Evolutionary conservation across 2,888 invertebrate genomes (phyloP).

Genomic region (Malthinus flaveolus): DNA sequence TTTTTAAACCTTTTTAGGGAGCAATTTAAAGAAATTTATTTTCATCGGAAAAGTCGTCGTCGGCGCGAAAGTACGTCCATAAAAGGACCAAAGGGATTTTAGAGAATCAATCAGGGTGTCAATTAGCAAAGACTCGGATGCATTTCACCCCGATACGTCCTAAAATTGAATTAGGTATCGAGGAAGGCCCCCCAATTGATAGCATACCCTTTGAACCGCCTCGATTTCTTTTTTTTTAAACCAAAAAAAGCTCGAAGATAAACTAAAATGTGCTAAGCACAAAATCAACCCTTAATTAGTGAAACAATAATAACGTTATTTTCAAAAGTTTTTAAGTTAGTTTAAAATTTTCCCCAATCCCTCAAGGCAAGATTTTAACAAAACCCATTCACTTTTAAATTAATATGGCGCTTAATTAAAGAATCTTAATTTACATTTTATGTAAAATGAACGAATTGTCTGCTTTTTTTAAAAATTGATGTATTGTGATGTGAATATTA

Average conservation of each 20-base stretch:
- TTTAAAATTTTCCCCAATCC: constrained; percentile 13
- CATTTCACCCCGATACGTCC: constrained; percentile 38
- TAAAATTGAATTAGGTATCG: constrained; percentile 43
- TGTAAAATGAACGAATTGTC: constrained; percentile 12
- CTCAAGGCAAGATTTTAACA: constrained; percentile 12
- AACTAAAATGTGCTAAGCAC: neutral
- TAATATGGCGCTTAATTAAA: constrained; percentile 29
- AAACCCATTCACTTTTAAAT: constrained; percentile 24
- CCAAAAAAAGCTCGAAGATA: neutral
- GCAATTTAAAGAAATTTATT: too few relatives aligned
- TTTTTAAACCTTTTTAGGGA: too few relatives aligned
- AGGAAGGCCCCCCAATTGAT: constrained; percentile 34
- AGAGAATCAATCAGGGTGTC: constrained; percentile 48
- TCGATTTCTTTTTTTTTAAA: constrained; percentile 13
- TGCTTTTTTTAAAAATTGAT: constrained; percentile 15
- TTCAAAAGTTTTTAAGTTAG: constrained; percentile 6
- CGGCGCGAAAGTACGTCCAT: constrained; percentile 12
- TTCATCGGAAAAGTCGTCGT: too few relatives aligned
- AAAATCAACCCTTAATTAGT: neutral
- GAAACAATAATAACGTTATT: constrained; percentile 13
- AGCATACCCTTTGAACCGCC: constrained; percentile 37
- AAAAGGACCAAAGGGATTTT: constrained; percentile 40
- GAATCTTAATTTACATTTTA: constrained; percentile 26
- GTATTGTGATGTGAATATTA: constrained; percentile 24
- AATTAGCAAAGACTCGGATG: constrained; percentile 42